Evolutionary conservation across 2,797 vertebrate genomes (phyloP), one percentile per base, ranked within the genome.

Genomic region (Clarias platycephalus): DNA sequence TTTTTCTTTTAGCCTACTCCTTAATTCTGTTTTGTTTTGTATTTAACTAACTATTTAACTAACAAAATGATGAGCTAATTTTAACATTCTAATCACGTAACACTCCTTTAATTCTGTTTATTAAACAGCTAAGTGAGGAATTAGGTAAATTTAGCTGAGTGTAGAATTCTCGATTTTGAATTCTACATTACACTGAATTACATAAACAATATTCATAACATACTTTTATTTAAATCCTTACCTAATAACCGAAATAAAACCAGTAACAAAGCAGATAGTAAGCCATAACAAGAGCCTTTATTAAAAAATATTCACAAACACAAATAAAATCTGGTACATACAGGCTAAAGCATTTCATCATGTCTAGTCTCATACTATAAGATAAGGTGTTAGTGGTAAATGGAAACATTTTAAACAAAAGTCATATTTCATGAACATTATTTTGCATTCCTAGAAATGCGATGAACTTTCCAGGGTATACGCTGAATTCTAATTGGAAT

Each of bases 281-380:
- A 64, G 4, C 66, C 37, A 81, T 26, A 58, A 87, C 7, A 76
- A 28, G 63, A 31, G 82, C 31, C 34, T 89, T 89, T 88, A 89
- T 86, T 89, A 24, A 63, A 49, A 40, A 37, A 0, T 55, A 75
- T 5, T 70, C 40, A 44, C 3, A 80, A 60, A 70, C 60, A 66
- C 37, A 75, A 37, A 18, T 83, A 24, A 75, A 13, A 86, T 85
- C 22, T 31, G 67, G 82, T 70, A 76, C 70, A 76, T 70, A 49
- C 28, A 75, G 15, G 31, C 70, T 7, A 55, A 62, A 24, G 66
- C 77, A 53, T 34, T n/a, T 74, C 1, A 62, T 44, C n/a, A 4
- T 77, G 57, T 62, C n/a, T 4, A 0, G 9, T 16, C 34, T 79
- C 10, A 44, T 79, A 16, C 55, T 40, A 31, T 3, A 13, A 40